These are phyloP conservation scores for Syngnathus acus DNA, from an alignment of 2,797 vertebrate genomes.

Conservation along the genomic window DNA sequence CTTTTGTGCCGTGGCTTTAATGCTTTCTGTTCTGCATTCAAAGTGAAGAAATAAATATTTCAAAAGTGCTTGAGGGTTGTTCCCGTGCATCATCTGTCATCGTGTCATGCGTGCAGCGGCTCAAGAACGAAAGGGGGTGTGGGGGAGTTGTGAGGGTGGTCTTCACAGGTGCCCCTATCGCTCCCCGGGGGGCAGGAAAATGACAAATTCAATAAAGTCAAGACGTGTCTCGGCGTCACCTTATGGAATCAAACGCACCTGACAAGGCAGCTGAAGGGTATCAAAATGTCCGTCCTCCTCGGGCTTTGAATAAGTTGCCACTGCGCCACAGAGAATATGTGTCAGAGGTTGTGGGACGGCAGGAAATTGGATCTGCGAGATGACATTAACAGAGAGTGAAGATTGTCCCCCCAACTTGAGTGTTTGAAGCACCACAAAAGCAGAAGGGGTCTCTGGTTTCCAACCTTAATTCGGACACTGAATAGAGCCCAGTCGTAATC, in stretches of 20 bases:
- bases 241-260: constrained; percentile 59
- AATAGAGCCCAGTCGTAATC: constrained; percentile 83
- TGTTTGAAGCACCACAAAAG: constrained; percentile 69
- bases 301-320: constrained; percentile 40
- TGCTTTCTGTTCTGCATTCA: constrained; percentile 37
- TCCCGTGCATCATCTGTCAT: constrained; percentile 62
- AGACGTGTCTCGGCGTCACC: constrained; percentile 63
- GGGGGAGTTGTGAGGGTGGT: constrained; percentile 34
- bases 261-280: constrained; percentile 62
- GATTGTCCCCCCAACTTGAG: constrained; percentile 65
- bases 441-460: constrained; percentile 85
- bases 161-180: constrained; percentile 65
- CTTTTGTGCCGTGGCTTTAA: constrained; percentile 48
- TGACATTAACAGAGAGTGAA: constrained; percentile 82
- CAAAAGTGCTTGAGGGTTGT: constrained; percentile 52
- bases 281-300: constrained; percentile 49
- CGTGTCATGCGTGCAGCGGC: constrained; percentile 51
- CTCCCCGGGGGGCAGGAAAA: constrained; percentile 64
- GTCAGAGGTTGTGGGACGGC: constrained; percentile 65
- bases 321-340: constrained; percentile 50
- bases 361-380: constrained; percentile 86
- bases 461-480: constrained; percentile 77
- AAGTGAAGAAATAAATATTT: constrained; percentile 26
- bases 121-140: constrained; percentile 8
- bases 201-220: constrained; percentile 79